phyloP scores from a whole-genome alignment of 1,140 invertebrate species.

The Aphidius ervi region DNA sequence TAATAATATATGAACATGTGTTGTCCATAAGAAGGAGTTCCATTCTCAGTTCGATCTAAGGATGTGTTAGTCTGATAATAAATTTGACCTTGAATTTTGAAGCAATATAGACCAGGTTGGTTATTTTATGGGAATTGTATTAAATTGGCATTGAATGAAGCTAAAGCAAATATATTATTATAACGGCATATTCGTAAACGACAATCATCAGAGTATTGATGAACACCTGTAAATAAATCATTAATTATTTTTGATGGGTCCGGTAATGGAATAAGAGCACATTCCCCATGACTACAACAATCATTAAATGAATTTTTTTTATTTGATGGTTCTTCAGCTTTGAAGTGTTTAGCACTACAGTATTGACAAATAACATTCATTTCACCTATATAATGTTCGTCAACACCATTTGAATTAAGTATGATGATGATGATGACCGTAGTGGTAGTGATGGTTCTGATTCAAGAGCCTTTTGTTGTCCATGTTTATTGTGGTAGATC shows the following conservation, averaged over 20 bases:
- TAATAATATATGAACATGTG: constrained; percentile 21
- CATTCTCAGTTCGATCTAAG: too few species aligned
- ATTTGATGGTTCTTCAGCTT: constrained; percentile 3
- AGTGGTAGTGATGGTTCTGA: too few species aligned
- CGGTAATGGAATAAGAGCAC: not conserved
- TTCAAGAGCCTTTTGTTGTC: too few species aligned
- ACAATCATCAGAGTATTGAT: not conserved
- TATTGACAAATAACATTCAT: constrained; percentile 10
- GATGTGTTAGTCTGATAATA: too few species aligned
- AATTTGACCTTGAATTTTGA: too few species aligned
- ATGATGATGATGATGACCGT: too few species aligned
- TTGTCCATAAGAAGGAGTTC: not conserved
- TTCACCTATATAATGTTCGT: constrained; percentile 5
- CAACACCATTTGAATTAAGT: not conserved
- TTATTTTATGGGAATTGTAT: not conserved
- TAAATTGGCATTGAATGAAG: constrained; percentile 1
- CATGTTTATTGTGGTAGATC: too few species aligned
- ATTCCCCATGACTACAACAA: not conserved
- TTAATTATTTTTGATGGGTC: not conserved
- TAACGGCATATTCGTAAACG: not conserved
- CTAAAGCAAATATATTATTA: not conserved
- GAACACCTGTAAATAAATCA: not conserved
- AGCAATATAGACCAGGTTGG: too few species aligned
- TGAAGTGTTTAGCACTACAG: constrained; percentile 11
- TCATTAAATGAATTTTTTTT: not conserved